Evolutionary conservation across 92 coral and sea anemone genomes (phyloP).

Genomic region (Actinernus sp.): DNA sequence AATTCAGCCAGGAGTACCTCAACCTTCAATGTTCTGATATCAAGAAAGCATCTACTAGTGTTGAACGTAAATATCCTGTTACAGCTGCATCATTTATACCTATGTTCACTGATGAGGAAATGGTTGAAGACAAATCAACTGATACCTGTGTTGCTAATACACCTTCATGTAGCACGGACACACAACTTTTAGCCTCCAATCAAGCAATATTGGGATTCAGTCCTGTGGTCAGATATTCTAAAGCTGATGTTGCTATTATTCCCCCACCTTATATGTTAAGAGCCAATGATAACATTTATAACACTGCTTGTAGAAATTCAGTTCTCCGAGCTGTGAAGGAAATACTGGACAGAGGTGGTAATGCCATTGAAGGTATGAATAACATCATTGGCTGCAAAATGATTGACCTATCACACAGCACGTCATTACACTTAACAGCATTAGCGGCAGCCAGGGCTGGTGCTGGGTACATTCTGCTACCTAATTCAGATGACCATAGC

Average conservation of each 20-base stretch:
- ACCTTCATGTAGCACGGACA: neutral
- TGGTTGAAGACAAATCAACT: no score
- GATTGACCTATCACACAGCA: constrained; percentile 62
- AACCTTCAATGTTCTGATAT: constrained; percentile 50
- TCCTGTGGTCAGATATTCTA: neutral
- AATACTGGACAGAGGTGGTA: neutral
- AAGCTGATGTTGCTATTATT: constrained; percentile 15
- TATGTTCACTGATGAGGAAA: neutral
- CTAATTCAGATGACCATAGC: constrained; percentile 37
- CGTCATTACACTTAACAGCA: constrained; percentile 56
- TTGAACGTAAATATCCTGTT: neutral
- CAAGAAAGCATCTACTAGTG: neutral
- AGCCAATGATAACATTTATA: constrained; percentile 72
- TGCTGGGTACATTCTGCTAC: constrained; percentile 49
- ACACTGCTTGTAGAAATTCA: constrained; percentile 39
- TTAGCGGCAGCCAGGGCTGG: constrained; percentile 60
- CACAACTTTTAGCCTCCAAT: no score
- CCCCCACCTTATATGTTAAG: constrained; percentile 81
- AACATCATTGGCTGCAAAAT: constrained; percentile 30
- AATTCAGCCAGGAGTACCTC: constrained; percentile 52
- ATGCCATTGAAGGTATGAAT: neutral
- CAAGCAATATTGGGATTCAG: neutral
- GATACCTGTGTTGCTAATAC: no score
- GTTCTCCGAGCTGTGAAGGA: constrained; percentile 43
- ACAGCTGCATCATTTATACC: no score